phyloP scores from a whole-genome alignment of 2,113 vertebrate species.

The Larimichthys crocea region DNA sequence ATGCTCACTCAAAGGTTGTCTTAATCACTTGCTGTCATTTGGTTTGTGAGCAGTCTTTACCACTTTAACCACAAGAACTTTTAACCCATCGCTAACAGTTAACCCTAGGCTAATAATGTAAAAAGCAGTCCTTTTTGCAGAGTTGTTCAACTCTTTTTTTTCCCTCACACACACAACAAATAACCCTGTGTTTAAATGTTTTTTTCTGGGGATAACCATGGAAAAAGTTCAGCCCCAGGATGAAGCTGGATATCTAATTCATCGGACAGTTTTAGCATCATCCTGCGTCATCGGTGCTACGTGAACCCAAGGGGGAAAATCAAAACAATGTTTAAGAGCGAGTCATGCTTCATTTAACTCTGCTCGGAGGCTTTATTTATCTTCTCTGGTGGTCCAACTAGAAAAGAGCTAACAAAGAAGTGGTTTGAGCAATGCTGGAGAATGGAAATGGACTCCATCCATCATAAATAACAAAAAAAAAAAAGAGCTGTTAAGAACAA shows the following conservation, averaged over 20 bases:
- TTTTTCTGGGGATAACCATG: constrained; percentile 18
- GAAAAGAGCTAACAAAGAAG: constrained; percentile 48
- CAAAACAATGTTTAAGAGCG: constrained; percentile 64
- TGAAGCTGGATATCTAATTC: constrained; percentile 47
- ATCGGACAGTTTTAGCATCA: constrained; percentile 39
- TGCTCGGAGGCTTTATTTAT: constrained; percentile 54
- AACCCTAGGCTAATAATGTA: background rate
- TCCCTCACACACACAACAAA: constrained; percentile 34
- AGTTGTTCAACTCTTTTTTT: background rate
- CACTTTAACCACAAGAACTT: constrained; percentile 17
- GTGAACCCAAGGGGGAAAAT: constrained; percentile 40
- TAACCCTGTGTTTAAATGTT: constrained; percentile 35
- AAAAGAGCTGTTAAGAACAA: constrained; percentile 20
- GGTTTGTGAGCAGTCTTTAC: constrained; percentile 6
- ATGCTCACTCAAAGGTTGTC: background rate
- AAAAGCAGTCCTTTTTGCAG: background rate
- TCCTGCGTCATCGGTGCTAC: constrained; percentile 48
- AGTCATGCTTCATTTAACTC: constrained; percentile 67
- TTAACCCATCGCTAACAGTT: constrained; percentile 16
- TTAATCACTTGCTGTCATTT: constrained; percentile 20
- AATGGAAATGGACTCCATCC: constrained; percentile 44
- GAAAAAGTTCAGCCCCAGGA: constrained; percentile 6
- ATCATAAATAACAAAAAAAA: constrained; percentile 50
- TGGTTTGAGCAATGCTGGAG: constrained; percentile 35
- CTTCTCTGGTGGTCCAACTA: constrained; percentile 61